Evolutionary conservation across 1,140 invertebrate species (phyloP).

Genomic region (Gerris buenoi): DNA sequence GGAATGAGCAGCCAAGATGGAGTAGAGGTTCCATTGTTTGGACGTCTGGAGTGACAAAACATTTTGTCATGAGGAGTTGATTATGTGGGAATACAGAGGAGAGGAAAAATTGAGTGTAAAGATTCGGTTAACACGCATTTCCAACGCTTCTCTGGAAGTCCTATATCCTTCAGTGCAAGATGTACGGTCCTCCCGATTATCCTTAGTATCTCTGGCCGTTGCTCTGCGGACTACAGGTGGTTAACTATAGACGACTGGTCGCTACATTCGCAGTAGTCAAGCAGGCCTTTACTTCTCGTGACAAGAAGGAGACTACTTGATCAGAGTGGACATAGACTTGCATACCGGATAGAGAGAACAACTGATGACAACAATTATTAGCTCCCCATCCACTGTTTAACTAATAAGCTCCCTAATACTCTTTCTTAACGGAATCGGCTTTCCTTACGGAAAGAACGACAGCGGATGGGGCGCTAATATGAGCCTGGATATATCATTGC

Average conservation of each 20-base stretch:
- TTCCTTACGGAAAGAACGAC: too few species aligned
- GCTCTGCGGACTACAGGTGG: too few species aligned
- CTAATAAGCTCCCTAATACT: too few species aligned
- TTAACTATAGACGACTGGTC: conserved; percentile 12
- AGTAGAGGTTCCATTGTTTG: neutral
- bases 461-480: too few species aligned
- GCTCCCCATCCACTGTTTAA: too few species aligned
- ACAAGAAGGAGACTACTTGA: conserved; percentile 18
- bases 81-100: neutral
- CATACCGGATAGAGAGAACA: conserved; percentile 20
- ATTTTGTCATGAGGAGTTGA: conserved; percentile 2
- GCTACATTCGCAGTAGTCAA: conserved; percentile 11
- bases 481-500: conserved; percentile 18
- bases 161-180: conserved; percentile 11
- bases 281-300: conserved; percentile 16
- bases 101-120: neutral
- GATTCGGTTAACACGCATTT: conserved; percentile 10
- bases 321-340: conserved; percentile 20
- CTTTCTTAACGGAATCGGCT: too few species aligned
- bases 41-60: neutral
- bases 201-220: conserved; percentile 14
- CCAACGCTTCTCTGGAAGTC: neutral
- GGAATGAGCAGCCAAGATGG: neutral
- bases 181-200: conserved; percentile 17
- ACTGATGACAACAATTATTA: conserved; percentile 10